Percentiles rank a stretch among this genome's conserved stretches.
Evolutionary conservation across 2,113 vertebrate genomes (phyloP).

Genomic region (Pristiophorus japonicus): DNA sequence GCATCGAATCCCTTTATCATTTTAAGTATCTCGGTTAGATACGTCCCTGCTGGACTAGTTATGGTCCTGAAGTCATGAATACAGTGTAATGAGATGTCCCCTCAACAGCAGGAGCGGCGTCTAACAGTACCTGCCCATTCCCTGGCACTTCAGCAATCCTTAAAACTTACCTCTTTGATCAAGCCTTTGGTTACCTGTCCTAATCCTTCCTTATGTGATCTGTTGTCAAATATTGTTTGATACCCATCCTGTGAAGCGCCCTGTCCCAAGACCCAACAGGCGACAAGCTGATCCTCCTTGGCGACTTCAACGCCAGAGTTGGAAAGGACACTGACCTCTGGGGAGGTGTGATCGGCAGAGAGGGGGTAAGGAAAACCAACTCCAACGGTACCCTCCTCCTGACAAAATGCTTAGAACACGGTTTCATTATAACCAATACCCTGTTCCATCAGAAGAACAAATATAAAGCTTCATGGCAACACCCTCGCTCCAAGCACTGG

Average conservation of each 20-base stretch:
- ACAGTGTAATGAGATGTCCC: not conserved
- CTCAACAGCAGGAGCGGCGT: not conserved
- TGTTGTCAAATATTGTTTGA: not conserved
- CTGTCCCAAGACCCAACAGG: too few species aligned
- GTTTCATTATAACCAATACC: too few species aligned
- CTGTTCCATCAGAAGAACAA: too few species aligned
- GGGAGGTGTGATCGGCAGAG: too few species aligned
- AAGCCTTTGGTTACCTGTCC: not conserved
- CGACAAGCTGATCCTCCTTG: too few species aligned
- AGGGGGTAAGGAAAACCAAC: too few species aligned
- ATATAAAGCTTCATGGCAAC: too few species aligned
- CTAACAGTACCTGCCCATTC: not conserved
- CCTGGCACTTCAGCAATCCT: not conserved
- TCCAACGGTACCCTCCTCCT: too few species aligned
- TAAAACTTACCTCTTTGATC: not conserved
- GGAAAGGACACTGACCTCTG: too few species aligned
- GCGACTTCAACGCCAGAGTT: too few species aligned
- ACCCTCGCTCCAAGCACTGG: too few species aligned
- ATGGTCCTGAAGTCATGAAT: not conserved
- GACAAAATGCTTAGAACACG: too few species aligned
- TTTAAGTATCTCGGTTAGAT: not conserved
- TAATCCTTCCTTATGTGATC: not conserved
- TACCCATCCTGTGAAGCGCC: not conserved
- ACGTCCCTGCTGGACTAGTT: not conserved
- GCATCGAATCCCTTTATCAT: not conserved